phyloP scores from a whole-genome alignment of 2,888 invertebrate genomes.

The Ecliptopera silaceata region DNA sequence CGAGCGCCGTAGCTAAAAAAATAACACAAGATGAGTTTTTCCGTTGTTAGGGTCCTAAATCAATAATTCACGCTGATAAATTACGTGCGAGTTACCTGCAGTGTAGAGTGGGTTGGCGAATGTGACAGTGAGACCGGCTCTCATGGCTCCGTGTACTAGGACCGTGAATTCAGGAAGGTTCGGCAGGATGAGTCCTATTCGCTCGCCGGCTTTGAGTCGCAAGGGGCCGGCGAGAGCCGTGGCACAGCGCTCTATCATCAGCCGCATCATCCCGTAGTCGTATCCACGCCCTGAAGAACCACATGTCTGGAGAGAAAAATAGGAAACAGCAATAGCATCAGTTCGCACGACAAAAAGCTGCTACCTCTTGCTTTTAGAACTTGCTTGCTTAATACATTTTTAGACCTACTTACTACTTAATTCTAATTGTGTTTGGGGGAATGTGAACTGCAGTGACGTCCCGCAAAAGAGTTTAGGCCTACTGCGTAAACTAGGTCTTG shows the following conservation, averaged over 20 bases:
- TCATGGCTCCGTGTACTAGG: conserved; percentile 85
- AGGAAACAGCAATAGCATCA: not conserved
- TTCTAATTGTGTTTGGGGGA: no score
- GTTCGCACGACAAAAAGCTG: not conserved
- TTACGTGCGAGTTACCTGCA: conserved; percentile 66
- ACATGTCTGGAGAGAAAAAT: conserved; percentile 81
- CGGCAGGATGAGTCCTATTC: conserved; percentile 86
- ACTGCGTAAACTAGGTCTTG: not conserved
- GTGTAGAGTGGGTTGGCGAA: conserved; percentile 88
- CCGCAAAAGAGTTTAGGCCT: no score
- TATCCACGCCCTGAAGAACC: conserved; percentile 86
- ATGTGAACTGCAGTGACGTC: no score
- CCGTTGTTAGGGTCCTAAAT: not conserved
- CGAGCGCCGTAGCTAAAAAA: not conserved
- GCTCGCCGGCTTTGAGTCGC: conserved; percentile 84
- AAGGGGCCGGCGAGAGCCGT: conserved; percentile 81
- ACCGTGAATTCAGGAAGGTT: conserved; percentile 88
- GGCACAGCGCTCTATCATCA: conserved; percentile 83
- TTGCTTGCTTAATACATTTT: no score
- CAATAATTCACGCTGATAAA: not conserved
- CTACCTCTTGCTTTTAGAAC: no score
- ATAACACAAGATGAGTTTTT: not conserved
- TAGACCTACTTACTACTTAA: no score
- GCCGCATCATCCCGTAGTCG: conserved; percentile 84
- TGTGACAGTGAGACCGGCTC: conserved; percentile 86